These are phyloP conservation scores for Eurystomus glaucurus DNA, from an alignment of 2,797 vertebrate species.

Conservation along the genomic window DNA sequence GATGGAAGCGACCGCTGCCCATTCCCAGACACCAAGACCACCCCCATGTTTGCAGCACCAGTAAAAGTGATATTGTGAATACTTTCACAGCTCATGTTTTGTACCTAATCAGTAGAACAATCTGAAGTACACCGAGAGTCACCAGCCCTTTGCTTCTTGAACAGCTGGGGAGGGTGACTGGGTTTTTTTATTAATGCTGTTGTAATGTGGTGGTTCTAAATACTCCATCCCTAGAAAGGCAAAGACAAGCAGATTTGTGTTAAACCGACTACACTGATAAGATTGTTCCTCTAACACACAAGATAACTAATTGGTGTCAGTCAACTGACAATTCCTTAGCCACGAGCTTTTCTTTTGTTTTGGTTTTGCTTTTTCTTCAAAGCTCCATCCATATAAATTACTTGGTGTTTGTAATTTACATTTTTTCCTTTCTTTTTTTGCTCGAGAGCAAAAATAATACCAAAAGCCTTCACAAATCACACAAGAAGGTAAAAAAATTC, in stretches of 20 bases:
- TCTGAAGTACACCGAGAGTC: background rate
- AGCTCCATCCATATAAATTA: background rate
- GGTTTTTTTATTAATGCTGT: background rate
- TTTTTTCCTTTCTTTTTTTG: background rate
- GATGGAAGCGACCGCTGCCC: background rate
- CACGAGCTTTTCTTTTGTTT: background rate
- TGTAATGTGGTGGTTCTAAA: background rate
- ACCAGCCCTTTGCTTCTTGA: background rate
- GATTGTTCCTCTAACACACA: background rate
- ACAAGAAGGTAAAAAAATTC: background rate
- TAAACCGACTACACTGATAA: background rate
- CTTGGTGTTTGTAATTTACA: background rate
- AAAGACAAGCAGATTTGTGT: background rate
- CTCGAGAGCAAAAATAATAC: background rate
- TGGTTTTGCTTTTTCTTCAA: background rate
- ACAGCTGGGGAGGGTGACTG: fast-evolving
- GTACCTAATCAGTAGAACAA: background rate
- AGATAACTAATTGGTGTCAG: background rate
- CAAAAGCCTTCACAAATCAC: background rate
- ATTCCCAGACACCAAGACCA: background rate
- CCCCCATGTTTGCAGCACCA: background rate
- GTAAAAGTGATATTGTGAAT: background rate
- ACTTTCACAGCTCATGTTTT: background rate
- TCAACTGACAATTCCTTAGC: background rate
- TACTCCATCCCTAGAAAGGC: background rate